phyloP scores from a whole-genome alignment of 2,888 invertebrate species.

The Platynereis dumerilii region DNA sequence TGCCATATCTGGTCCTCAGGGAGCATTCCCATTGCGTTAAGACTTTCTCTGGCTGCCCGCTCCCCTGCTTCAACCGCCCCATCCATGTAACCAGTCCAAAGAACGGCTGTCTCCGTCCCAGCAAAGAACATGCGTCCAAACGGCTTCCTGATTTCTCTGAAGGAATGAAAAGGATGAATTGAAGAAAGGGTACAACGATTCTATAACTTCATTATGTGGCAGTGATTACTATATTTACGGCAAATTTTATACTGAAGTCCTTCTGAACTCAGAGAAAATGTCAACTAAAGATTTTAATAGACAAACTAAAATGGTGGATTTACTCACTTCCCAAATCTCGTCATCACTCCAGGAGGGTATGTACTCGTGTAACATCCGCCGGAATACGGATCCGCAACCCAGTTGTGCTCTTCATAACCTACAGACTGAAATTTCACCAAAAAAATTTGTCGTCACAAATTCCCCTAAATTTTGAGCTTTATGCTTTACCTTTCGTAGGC shows the following conservation, averaged over 20 bases:
- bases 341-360: slow-evolving; percentile 60
- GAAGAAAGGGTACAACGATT: too few relatives aligned
- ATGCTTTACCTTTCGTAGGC: too few relatives aligned
- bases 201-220: too few relatives aligned
- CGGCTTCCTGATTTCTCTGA: slow-evolving; percentile 54
- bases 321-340: slow-evolving; percentile 56
- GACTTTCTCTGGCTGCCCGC: slow-evolving; percentile 52
- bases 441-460: too few relatives aligned
- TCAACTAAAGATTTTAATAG: too few relatives aligned
- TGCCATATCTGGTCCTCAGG: slow-evolving; percentile 2
- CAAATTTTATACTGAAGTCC: too few relatives aligned
- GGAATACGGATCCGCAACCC: slow-evolving; percentile 63
- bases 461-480: too few relatives aligned
- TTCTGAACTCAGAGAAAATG: too few relatives aligned
- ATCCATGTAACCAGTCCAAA: slow-evolving; percentile 57
- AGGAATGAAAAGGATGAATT: background rate
- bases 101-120: slow-evolving; percentile 55
- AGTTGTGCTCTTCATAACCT: slow-evolving; percentile 62
- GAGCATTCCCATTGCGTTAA: background rate
- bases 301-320: too few relatives aligned
- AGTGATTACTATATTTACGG: too few relatives aligned
- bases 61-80: slow-evolving; percentile 56
- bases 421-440: slow-evolving; percentile 43
- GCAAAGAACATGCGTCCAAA: slow-evolving; percentile 51
- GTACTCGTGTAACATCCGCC: slow-evolving; percentile 64